Conservation (phyloP, 2,113 vertebrate species). For the Etheostoma spectabile region DNA sequence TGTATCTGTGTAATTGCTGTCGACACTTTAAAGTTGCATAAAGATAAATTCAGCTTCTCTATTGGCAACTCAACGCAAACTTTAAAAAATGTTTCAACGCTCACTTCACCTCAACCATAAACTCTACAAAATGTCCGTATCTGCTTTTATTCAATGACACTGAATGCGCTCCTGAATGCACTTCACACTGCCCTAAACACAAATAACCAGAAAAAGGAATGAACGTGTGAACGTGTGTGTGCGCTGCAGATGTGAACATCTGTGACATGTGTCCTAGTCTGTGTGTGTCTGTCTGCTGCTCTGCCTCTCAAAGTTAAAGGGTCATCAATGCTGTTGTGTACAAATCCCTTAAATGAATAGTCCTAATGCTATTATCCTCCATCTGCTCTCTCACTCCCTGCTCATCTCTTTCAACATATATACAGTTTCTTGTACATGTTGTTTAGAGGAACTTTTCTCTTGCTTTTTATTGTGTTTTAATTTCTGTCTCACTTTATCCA, state of each 20-base stretch:
- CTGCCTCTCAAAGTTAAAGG: conserved; percentile 62
- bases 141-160: conserved; percentile 45
- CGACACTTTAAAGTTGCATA: conserved; percentile 61
- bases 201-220: conserved; percentile 16
- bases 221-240: background rate
- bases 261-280: conserved; percentile 25
- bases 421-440: background rate
- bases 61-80: conserved; percentile 41
- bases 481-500: background rate
- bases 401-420: background rate
- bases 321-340: conserved; percentile 54
- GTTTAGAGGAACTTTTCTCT: background rate
- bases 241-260: conserved; percentile 8
- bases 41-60: conserved; percentile 68
- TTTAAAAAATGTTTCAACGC: conserved; percentile 41
- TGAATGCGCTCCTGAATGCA: conserved; percentile 17
- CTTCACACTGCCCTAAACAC: conserved; percentile 13
- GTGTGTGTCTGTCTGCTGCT: conserved; percentile 10
- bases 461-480: background rate
- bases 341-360: conserved; percentile 76
- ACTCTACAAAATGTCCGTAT: conserved; percentile 38
- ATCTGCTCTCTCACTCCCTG: conserved; percentile 61
- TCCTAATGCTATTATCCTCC: conserved; percentile 73
- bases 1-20: conserved; percentile 50
- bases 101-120: conserved; percentile 33